These are phyloP conservation scores for Acrossocheilus wenchowensis DNA, from an alignment of 2,797 vertebrate species.

Conservation along the genomic window DNA sequence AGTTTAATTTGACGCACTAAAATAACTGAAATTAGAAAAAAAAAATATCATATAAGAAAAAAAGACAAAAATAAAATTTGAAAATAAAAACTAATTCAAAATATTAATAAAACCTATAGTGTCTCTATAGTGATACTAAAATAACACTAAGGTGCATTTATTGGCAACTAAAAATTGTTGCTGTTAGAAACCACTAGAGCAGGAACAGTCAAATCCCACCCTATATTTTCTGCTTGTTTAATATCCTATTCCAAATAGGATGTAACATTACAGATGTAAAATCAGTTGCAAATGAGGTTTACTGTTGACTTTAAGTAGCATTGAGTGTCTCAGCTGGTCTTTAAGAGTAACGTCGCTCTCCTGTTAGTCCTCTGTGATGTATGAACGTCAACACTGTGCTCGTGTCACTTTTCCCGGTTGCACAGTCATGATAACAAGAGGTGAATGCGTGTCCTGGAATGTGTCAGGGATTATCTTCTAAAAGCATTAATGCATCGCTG, in stretches of 20 bases:
- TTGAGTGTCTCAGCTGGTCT: not conserved
- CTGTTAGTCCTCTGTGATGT: not conserved
- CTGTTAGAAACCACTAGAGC: not conserved
- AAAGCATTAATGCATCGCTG: not conserved
- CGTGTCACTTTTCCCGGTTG: not conserved
- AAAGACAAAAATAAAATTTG: not conserved
- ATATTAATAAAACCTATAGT: not conserved
- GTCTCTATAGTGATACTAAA: not conserved
- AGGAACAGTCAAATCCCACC: not conserved
- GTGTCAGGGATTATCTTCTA: constrained; percentile 38
- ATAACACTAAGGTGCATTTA: not conserved
- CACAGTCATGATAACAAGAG: constrained; percentile 12
- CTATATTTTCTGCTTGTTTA: not conserved
- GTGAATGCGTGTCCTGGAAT: constrained; percentile 33
- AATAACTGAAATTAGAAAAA: not conserved
- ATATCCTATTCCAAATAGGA: not conserved
- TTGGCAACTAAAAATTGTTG: not conserved
- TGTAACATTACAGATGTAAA: not conserved
- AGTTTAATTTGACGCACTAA: not conserved
- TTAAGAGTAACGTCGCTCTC: not conserved
- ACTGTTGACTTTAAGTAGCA: not conserved
- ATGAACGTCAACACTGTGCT: not conserved
- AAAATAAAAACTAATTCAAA: not conserved
- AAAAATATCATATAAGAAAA: not conserved
- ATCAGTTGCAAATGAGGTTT: not conserved